Evolutionary conservation across 2,113 vertebrate genomes (phyloP).

Genomic region (Syrrhaptes paradoxus): DNA sequence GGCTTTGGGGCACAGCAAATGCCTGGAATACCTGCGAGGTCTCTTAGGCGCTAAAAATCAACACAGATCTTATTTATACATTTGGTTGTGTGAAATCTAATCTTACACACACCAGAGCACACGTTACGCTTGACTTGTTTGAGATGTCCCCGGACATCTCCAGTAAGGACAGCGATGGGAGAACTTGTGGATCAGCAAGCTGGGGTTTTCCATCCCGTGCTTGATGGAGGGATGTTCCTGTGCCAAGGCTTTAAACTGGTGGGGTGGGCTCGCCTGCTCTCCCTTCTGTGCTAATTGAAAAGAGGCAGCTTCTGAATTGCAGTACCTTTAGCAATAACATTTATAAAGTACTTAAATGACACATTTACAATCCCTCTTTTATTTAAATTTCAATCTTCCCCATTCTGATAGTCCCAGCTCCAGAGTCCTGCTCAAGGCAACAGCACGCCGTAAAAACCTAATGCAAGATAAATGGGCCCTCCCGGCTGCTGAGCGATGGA

Average conservation of each 20-base stretch:
- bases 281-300: background rate
- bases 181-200: background rate
- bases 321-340: background rate
- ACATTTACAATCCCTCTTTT: background rate
- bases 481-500: background rate
- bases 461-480: constrained; percentile 29
- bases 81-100: background rate
- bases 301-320: background rate
- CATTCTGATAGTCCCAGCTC: constrained; percentile 18
- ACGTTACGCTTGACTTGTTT: background rate
- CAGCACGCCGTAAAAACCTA: background rate
- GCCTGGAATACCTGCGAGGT: background rate
- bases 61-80: background rate
- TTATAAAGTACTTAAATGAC: background rate
- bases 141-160: background rate
- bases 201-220: background rate
- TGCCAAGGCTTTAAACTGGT: background rate
- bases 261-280: background rate
- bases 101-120: background rate
- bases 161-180: background rate
- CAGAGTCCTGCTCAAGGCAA: constrained; percentile 30
- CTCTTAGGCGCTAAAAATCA: background rate
- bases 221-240: background rate
- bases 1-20: background rate
- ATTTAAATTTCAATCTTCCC: constrained; percentile 22